phyloP scores from a whole-genome alignment of 2,113 vertebrate genomes.

The Stictonetta naevosa region DNA sequence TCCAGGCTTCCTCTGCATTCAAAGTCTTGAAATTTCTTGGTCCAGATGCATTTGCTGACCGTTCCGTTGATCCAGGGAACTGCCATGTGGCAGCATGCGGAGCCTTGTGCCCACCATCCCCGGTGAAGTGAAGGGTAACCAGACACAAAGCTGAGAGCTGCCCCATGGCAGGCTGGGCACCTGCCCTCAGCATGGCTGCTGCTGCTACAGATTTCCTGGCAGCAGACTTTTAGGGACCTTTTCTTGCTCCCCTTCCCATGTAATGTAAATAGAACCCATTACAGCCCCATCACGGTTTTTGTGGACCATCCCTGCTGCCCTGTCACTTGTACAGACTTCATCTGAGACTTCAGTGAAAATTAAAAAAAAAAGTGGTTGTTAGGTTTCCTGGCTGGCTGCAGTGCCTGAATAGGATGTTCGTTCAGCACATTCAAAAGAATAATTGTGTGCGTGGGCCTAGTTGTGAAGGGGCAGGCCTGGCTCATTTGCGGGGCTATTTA shows the following conservation, averaged over 20 bases:
- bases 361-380: not conserved
- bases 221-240: not conserved
- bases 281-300: not conserved
- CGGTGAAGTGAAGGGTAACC: not conserved
- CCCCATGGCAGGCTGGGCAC: too few relatives aligned
- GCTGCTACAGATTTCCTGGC: not conserved
- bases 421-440: constrained; percentile 24
- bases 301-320: not conserved
- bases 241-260: not conserved
- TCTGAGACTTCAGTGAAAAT: not conserved
- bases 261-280: not conserved
- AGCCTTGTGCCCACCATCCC: not conserved
- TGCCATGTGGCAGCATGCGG: fast-evolving
- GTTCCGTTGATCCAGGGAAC: not conserved
- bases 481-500: constrained; percentile 56
- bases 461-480: constrained; percentile 35
- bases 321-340: not conserved
- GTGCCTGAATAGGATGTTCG: constrained; percentile 27
- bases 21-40: not conserved
- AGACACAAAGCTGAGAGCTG: not conserved
- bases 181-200: not conserved
- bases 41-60: not conserved
- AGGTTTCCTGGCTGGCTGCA: constrained; percentile 43
- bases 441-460: constrained; percentile 57
- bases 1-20: not conserved